phyloP scores from a whole-genome alignment of 2,888 invertebrate genomes.

The Euclidia mi region DNA sequence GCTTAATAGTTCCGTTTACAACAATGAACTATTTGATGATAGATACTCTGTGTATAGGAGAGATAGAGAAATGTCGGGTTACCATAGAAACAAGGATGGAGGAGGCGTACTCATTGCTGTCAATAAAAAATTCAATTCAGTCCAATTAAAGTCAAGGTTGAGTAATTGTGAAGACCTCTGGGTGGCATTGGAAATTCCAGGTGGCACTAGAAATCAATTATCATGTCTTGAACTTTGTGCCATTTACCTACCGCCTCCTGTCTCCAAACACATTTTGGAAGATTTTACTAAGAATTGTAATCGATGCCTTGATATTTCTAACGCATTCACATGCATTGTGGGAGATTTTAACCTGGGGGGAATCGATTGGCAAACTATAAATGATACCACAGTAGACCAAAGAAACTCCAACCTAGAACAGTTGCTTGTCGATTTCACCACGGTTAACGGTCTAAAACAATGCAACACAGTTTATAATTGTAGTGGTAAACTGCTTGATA shows the following conservation, averaged over 20 bases:
- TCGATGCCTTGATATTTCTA: neutral
- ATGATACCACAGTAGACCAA: neutral
- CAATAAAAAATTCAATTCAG: conserved; percentile 4
- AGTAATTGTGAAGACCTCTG: conserved; percentile 1
- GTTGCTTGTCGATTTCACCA: no score
- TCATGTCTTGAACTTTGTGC: neutral
- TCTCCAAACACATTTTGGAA: neutral
- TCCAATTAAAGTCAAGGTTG: conserved; percentile 4
- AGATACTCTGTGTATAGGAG: no score
- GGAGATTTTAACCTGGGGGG: neutral
- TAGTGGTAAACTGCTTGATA: no score
- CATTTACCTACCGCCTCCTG: neutral
- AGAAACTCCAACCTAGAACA: no score
- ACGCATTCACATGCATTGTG: neutral
- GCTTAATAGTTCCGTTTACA: no score
- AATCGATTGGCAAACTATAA: neutral
- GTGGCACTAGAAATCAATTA: neutral
- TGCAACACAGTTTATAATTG: conserved; percentile 14
- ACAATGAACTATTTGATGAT: no score
- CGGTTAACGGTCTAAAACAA: no score
- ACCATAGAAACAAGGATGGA: no score
- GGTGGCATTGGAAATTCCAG: neutral
- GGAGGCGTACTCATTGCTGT: no score
- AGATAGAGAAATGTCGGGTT: no score
- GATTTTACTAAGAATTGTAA: neutral